Evolutionary conservation across 2,888 invertebrate genomes (phyloP).

Genomic region (Oligia strigilis): DNA sequence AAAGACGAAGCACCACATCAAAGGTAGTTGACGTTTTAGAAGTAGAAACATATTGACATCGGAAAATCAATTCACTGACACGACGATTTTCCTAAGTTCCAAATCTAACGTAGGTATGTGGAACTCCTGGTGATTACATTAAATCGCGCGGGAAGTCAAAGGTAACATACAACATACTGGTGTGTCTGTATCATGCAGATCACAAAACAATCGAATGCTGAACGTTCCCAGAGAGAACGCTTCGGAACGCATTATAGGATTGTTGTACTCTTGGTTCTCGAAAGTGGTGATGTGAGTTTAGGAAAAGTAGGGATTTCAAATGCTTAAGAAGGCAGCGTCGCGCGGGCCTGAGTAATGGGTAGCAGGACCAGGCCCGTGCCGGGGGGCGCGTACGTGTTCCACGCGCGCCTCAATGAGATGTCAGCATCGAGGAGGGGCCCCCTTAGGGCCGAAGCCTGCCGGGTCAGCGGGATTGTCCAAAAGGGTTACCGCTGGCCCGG

Average conservation of each 20-base stretch:
- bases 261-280: slow-evolving; percentile 48
- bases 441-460: too few relatives aligned
- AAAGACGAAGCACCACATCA: background rate
- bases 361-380: too few relatives aligned
- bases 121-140: slow-evolving; percentile 43
- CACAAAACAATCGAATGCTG: slow-evolving; percentile 65
- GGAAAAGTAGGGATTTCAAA: too few relatives aligned
- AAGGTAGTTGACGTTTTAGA: background rate
- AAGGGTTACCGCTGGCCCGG: too few relatives aligned
- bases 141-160: slow-evolving; percentile 35
- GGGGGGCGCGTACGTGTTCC: too few relatives aligned
- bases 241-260: slow-evolving; percentile 53
- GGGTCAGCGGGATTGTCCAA: too few relatives aligned
- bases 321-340: too few relatives aligned
- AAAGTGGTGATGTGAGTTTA: background rate
- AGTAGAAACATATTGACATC: slow-evolving; percentile 14
- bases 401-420: too few relatives aligned
- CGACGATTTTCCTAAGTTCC: slow-evolving; percentile 21
- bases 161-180: slow-evolving; percentile 14
- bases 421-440: too few relatives aligned
- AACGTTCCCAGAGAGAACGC: slow-evolving; percentile 40
- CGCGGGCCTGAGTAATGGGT: too few relatives aligned
- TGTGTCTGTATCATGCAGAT: slow-evolving; percentile 52
- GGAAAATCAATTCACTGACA: slow-evolving; percentile 33
- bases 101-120: background rate